Conservation (phyloP, 53 echinoderm and acorn worm species). For the Actinopyga echinites region DNA sequence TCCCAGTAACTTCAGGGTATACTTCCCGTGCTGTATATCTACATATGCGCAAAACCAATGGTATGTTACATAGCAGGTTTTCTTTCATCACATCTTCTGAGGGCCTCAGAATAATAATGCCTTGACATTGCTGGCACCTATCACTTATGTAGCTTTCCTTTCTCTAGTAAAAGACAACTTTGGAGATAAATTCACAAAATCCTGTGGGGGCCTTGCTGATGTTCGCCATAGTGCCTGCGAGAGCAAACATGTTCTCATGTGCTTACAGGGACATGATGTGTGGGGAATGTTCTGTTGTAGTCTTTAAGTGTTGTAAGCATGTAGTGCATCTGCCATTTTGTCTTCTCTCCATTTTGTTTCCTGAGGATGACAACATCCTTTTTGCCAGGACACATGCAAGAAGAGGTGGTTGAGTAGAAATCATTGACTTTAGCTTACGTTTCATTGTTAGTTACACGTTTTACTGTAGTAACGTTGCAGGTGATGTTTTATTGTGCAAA, state of each 20-base stretch:
- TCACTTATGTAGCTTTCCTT: neutral
- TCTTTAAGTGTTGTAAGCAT: constrained; percentile 47
- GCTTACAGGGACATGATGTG: constrained; percentile 22
- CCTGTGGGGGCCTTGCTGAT: neutral
- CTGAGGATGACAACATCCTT: constrained; percentile 19
- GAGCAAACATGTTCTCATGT: constrained; percentile 38
- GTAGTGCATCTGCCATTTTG: constrained; percentile 39
- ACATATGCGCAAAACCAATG: too few species aligned
- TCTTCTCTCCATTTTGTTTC: constrained; percentile 7
- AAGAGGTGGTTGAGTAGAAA: neutral
- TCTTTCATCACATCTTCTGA: neutral
- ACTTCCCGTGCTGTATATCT: too few species aligned
- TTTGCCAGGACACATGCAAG: neutral
- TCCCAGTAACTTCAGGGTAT: too few species aligned
- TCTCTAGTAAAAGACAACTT: neutral
- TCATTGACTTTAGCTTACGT: neutral
- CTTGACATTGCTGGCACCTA: neutral
- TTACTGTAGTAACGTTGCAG: neutral
- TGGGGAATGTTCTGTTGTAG: constrained; percentile 26
- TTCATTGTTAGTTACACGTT: neutral
- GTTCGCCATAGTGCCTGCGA: neutral
- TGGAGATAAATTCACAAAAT: neutral
- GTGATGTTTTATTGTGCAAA: too few species aligned
- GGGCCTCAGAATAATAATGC: neutral
- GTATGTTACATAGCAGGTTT: neutral